Base-by-base conservation (phyloP, 2,113 vertebrate species). In the Symphodus melops region DNA sequence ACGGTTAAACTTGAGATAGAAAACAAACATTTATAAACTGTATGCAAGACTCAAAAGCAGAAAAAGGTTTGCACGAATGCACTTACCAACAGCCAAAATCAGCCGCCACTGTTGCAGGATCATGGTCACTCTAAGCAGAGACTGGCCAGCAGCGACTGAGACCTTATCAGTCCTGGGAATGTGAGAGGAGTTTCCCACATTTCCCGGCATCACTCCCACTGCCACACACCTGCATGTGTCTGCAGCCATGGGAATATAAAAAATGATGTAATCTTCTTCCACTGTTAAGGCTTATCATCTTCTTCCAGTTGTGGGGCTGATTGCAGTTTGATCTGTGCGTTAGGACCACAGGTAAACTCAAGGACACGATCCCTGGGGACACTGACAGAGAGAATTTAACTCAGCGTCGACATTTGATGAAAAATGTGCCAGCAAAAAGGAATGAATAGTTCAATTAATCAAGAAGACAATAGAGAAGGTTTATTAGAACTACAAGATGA, bases 121-220 rank as follows among this genome's bases (percentile, higher is more conserved):
- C 78, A 85, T 86, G 63, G 55, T 70, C 44, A 49, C 44, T 77
- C 21, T 72, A 57, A 77, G 54, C 1, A 12, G n/a, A 28, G 21
- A 51, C 51, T 0, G 20, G 36, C 41, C 51, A 25, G 46, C 42
- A 75, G 71, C 19, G 64, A 75, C 65, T 56, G 46, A 61, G 10
- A 57, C 58, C 75, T 79, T 87, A 81, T 88, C 82, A 69, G 63
- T 67, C 61, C 59, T 84, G 77, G 67, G 87, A 90, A 90, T 83
- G 86, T 73, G 55, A 78, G 42, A 76, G 79, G 85, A 82, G 88
- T 81, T 88, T 87, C 79, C 72, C 66, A 81, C 58, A 49, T 75
- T 86, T 82, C 77, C 42, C 49, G 53, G 74, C 55, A 66, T 79
- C 70, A 82, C 92, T 91, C 90, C 88, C 92, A 90, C 88, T 54